Conservation (phyloP, 2,888 invertebrate genomes). For the Laothoe populi region DNA sequence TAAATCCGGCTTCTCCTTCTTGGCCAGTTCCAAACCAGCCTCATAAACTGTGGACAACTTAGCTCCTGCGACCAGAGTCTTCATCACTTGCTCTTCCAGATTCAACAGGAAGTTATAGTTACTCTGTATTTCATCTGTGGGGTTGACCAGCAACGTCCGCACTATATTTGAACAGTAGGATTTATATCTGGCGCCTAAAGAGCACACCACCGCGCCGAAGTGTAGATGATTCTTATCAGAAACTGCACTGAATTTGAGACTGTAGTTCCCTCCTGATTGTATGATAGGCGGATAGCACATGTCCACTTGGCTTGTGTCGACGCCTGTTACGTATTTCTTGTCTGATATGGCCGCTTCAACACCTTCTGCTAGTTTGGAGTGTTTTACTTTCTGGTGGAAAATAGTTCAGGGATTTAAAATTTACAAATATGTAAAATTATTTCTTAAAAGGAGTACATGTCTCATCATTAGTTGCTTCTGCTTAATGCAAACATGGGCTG, state of each 20-base stretch:
- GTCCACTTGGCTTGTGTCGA: conserved; percentile 95
- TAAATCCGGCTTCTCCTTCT: conserved; percentile 93
- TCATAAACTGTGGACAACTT: conserved; percentile 96
- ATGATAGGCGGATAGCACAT: conserved; percentile 99
- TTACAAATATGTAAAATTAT: conserved; percentile 19
- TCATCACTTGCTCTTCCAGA: conserved; percentile 95
- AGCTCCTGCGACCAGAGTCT: conserved; percentile 91
- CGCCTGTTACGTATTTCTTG: conserved; percentile 96
- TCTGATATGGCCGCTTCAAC: conserved; percentile 97
- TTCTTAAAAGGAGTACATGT: neutral
- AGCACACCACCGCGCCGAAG: conserved; percentile 98
- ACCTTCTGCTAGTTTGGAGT: conserved; percentile 96
- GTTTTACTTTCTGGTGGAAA: conserved; percentile 94
- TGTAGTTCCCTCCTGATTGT: conserved; percentile 99
- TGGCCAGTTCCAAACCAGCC: conserved; percentile 91
- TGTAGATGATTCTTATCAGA: conserved; percentile 97
- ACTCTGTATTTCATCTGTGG: conserved; percentile 90
- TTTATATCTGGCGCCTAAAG: conserved; percentile 97
- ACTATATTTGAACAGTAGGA: conserved; percentile 99
- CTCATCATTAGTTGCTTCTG: too few species aligned
- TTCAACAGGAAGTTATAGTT: conserved; percentile 96
- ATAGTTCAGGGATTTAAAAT: neutral
- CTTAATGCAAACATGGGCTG: too few species aligned
- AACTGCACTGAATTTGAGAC: conserved; percentile 97
- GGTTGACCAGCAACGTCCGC: conserved; percentile 98